Conservation (phyloP, 1,140 invertebrate species). For the Ceratoteleas bidentatus region DNA sequence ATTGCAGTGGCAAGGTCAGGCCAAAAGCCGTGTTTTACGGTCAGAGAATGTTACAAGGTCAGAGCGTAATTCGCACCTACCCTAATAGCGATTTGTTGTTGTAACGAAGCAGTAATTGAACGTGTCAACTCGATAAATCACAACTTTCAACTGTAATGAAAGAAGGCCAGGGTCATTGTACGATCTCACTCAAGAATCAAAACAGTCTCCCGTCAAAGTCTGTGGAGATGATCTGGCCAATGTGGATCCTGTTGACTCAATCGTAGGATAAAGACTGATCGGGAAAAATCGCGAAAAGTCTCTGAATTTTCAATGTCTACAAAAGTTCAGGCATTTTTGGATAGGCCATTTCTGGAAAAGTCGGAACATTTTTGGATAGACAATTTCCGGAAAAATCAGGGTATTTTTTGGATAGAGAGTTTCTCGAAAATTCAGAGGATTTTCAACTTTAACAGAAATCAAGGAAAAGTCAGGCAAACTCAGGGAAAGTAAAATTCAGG, state of each 20-base stretch:
- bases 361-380: too few relatives aligned
- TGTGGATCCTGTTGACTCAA: background rate
- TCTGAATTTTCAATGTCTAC: too few relatives aligned
- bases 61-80: conserved; percentile 25
- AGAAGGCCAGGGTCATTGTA: conserved; percentile 69
- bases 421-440: too few relatives aligned
- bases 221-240: conserved; percentile 19
- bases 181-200: conserved; percentile 50
- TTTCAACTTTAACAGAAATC: too few relatives aligned
- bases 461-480: too few relatives aligned
- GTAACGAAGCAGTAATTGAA: conserved; percentile 64
- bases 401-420: too few relatives aligned
- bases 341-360: too few relatives aligned
- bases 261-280: too few relatives aligned
- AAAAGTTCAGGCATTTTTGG: too few relatives aligned
- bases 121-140: conserved; percentile 60
- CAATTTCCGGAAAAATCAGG: too few relatives aligned
- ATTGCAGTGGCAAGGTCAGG: conserved; percentile 46
- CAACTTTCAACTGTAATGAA: conserved; percentile 67
- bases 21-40: conserved; percentile 43
- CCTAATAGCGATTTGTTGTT: conserved; percentile 67
- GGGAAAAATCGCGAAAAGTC: too few relatives aligned
- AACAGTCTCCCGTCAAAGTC: conserved; percentile 20
- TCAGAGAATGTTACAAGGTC: conserved; percentile 52
- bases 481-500: too few relatives aligned